phyloP scores from a whole-genome alignment of 2,113 vertebrate genomes.

The Zapus hudsonius region DNA sequence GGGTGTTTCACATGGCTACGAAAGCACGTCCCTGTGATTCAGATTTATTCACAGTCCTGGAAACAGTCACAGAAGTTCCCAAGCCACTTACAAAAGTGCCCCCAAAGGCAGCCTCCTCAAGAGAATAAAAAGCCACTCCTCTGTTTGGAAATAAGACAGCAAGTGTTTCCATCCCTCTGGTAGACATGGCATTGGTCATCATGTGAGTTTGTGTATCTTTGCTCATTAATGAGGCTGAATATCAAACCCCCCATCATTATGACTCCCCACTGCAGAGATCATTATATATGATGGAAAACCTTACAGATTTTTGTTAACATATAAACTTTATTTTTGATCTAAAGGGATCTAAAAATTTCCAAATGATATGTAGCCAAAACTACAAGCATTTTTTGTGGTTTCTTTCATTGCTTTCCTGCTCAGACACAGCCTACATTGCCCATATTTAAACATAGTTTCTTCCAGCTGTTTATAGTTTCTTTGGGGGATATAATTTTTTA shows the following conservation, averaged over 20 bases:
- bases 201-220: neutral
- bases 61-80: neutral
- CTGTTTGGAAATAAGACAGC: neutral
- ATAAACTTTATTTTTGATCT: conserved; percentile 29
- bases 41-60: neutral
- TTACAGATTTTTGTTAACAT: neutral
- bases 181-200: neutral
- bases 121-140: neutral
- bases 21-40: neutral
- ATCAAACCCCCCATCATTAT: neutral
- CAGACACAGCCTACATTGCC: neutral
- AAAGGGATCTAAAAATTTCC: neutral
- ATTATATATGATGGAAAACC: neutral
- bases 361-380: neutral
- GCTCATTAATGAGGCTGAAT: neutral
- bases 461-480: conserved; percentile 56
- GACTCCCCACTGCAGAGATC: neutral
- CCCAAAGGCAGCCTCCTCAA: neutral
- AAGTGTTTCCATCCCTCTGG: neutral
- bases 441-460: conserved; percentile 52
- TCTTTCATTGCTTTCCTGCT: neutral
- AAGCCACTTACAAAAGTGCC: neutral
- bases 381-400: neutral
- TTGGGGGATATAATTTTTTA: conserved; percentile 64
- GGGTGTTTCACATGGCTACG: neutral